Evolutionary conservation across 2,888 invertebrate species (phyloP).

Genomic region (Chloroclystis v-ata): DNA sequence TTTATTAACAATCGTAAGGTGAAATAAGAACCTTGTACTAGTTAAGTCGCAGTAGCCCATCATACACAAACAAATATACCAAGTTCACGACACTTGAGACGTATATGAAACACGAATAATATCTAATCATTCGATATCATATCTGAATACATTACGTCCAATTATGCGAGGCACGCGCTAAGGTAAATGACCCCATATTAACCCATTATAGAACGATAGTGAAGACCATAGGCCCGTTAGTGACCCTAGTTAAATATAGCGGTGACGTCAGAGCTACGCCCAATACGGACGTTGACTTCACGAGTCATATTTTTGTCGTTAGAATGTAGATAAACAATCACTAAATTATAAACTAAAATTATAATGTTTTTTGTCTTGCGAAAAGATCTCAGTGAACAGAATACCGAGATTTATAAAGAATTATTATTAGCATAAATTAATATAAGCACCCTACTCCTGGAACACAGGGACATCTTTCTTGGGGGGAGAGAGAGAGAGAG

Average conservation of each 20-base stretch:
- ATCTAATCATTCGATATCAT: background rate
- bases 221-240: conserved; percentile 17
- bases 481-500: no score
- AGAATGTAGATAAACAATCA: background rate
- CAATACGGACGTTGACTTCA: conserved; percentile 23
- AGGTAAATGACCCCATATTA: conserved; percentile 34
- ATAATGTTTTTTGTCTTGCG: no score
- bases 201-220: conserved; percentile 18
- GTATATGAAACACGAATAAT: background rate
- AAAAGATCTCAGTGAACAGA: no score
- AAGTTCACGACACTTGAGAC: background rate
- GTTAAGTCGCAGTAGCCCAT: no score
- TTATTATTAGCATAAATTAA: no score
- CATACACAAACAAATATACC: no score
- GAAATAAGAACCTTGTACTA: no score
- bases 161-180: conserved; percentile 15
- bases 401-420: no score
- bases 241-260: conserved; percentile 24
- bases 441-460: no score
- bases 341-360: no score
- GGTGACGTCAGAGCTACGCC: conserved; percentile 11
- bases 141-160: background rate
- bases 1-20: no score
- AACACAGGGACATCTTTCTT: no score
- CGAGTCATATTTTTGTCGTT: background rate